These are phyloP conservation scores for Phengaris arion DNA, from an alignment of 2,888 invertebrate genomes.

Conservation along the genomic window DNA sequence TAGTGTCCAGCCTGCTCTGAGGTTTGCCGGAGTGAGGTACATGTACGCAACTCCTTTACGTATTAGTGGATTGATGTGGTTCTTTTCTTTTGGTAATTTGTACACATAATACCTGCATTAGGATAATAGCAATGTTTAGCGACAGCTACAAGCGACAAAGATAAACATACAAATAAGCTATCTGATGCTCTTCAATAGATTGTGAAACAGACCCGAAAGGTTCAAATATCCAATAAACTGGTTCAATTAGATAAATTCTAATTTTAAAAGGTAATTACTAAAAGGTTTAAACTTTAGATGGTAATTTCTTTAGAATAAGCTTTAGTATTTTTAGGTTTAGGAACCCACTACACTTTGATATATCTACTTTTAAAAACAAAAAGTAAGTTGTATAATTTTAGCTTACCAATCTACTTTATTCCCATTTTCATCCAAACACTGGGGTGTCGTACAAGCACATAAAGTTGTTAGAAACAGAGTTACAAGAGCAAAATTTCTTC, in stretches of 20 bases:
- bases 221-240: too few relatives aligned
- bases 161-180: too few relatives aligned
- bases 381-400: neutral
- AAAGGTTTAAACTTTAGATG: too few relatives aligned
- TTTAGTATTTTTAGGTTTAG: too few relatives aligned
- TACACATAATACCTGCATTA: slow-evolving; percentile 88
- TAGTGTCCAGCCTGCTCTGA: slow-evolving; percentile 82
- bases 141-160: too few relatives aligned
- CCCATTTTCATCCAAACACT: slow-evolving; percentile 81
- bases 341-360: too few relatives aligned
- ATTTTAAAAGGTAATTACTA: too few relatives aligned
- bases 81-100: slow-evolving; percentile 85
- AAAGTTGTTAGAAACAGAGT: slow-evolving; percentile 48
- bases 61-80: slow-evolving; percentile 73
- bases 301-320: too few relatives aligned
- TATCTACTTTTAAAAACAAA: too few relatives aligned
- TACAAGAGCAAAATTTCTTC: slow-evolving; percentile 47
- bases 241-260: too few relatives aligned
- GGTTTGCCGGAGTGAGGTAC: slow-evolving; percentile 82
- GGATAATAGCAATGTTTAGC: neutral
- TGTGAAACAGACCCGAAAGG: too few relatives aligned
- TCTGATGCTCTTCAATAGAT: too few relatives aligned
- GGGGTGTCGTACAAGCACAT: slow-evolving; percentile 58
- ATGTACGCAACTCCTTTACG: slow-evolving; percentile 84
- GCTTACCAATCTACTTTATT: slow-evolving; percentile 85